Base-by-base conservation (phyloP, 2,797 vertebrate genomes). In the Anomalospiza imberbis region DNA sequence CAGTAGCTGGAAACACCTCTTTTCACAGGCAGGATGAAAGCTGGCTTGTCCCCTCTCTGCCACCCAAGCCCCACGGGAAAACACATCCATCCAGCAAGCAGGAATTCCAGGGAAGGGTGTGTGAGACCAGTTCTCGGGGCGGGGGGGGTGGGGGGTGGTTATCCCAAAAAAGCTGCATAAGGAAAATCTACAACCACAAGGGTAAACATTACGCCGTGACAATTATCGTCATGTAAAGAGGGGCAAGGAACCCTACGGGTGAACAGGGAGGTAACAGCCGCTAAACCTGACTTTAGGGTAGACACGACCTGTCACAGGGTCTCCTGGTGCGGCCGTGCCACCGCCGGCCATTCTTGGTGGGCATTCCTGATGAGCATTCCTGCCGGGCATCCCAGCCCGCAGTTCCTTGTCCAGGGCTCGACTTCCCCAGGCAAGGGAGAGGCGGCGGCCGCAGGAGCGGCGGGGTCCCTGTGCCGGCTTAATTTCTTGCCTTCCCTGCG, bases 61-160 rank as follows among this genome's bases (percentile, higher is more conserved):
- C 19, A 10, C 26, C 31, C 15, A 6, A 54, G 13, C 10, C 22
- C 28, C 28, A 7, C 0, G 24, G 48, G 15, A 50, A 70, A 58
- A 18, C 21, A 11, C 29, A 13, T 13, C 51, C 32, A 6, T 6
- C 22, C 16, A 7, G 12, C 10, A 13, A 17, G 53, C 11, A 17
- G 36, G 17, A 16, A 55, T 60, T 31, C n/a, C 57, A 22, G 50
- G 48, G 68, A 50, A 63, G 26, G 21, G 12, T 20, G 32, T 18
- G 18, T 20, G 7, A 60, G n/a, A 11, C 11, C 18, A 3, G 1
- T n/a, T n/a, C n/a, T n/a, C n/a, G n/a, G n/a, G 36, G 1, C 7
- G 9, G 9, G 0, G 11, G 4, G 7, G 0, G 0, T 5, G 10
- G 0, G 12, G 5, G 8, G 4, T 0, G 1, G 7, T 48, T 31